These are phyloP conservation scores for Penaeus monodon DNA, from an alignment of 2,888 invertebrate species.

Conservation along the genomic window DNA sequence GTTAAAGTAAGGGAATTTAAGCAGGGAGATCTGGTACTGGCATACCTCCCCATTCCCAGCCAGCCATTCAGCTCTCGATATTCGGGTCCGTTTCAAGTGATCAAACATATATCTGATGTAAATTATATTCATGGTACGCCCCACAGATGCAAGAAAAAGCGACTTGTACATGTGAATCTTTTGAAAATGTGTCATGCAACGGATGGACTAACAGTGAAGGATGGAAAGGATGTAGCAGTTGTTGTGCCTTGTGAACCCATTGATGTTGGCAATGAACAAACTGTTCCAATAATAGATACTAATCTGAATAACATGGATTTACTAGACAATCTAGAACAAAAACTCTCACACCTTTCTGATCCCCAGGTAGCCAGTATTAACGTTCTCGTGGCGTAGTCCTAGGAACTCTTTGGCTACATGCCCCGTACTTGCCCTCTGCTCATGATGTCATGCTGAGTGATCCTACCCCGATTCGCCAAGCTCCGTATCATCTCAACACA, in stretches of 20 bases:
- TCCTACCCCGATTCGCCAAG: background rate
- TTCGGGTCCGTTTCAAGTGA: background rate
- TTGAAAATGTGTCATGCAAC: background rate
- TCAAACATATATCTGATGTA: background rate
- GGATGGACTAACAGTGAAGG: background rate
- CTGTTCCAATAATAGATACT: background rate
- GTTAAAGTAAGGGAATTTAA: background rate
- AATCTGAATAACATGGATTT: background rate
- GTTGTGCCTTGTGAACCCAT: background rate
- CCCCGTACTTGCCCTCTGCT: too few relatives aligned
- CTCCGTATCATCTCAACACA: too few relatives aligned
- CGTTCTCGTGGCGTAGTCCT: too few relatives aligned
- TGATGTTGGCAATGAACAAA: background rate
- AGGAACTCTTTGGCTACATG: too few relatives aligned
- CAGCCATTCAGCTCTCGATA: background rate
- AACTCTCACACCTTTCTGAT: background rate
- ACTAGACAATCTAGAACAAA: background rate
- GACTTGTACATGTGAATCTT: slow-evolving; percentile 13
- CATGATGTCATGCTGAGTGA: background rate
- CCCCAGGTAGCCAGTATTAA: too few relatives aligned
- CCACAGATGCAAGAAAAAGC: slow-evolving; percentile 14
- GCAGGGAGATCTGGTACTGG: background rate
- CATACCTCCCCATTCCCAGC: background rate
- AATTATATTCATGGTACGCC: slow-evolving; percentile 4
- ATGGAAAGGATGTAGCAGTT: too few relatives aligned